phyloP scores from a whole-genome alignment of 1,140 invertebrate genomes.

The Ctenoplectra terminalis region DNA sequence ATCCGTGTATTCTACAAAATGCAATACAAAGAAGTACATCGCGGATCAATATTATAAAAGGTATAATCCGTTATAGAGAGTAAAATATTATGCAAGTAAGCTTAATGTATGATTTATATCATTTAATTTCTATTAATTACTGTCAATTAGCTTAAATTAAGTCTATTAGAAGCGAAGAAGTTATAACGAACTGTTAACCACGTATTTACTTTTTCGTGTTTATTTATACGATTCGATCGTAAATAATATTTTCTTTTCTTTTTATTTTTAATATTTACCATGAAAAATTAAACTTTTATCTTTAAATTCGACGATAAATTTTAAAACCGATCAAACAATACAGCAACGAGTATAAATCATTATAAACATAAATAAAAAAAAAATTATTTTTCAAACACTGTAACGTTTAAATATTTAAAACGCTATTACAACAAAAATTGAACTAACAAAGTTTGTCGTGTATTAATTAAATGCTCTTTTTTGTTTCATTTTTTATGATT shows the following conservation, averaged over 20 bases:
- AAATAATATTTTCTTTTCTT: not conserved
- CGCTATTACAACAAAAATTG: not conserved
- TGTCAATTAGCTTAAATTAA: conserved; percentile 52
- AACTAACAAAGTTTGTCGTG: no score
- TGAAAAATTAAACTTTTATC: not conserved
- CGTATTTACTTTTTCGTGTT: not conserved
- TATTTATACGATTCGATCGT: not conserved
- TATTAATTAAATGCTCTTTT: no score
- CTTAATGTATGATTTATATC: not conserved
- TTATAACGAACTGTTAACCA: not conserved
- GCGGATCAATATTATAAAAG: not conserved
- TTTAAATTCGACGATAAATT: not conserved
- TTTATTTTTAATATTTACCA: no score
- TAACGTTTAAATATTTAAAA: not conserved
- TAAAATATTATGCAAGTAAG: conserved; percentile 9
- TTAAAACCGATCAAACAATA: not conserved
- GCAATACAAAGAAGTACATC: not conserved
- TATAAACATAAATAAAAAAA: not conserved
- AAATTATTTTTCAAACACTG: not conserved
- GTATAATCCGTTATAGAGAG: not conserved
- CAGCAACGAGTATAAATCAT: not conserved
- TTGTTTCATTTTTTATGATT: not conserved
- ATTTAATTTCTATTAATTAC: conserved; percentile 54
- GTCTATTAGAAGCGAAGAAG: conserved; percentile 17
- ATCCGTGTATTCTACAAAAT: conserved; percentile 70